phyloP scores from a whole-genome alignment of 2,888 invertebrate species.

The Cheilosia soror region DNA sequence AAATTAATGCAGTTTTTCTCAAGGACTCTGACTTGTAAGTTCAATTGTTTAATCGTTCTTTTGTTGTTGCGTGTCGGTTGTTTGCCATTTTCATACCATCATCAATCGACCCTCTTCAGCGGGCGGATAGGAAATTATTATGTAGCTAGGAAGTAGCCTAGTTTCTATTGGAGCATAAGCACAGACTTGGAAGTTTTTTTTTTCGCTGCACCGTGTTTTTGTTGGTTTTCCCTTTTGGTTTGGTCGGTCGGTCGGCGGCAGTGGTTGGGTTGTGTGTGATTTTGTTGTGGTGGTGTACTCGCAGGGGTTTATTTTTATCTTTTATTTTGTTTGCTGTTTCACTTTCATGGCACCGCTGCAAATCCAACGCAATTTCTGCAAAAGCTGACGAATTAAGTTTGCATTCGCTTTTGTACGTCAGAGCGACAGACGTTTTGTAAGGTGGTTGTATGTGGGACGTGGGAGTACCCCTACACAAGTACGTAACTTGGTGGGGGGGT shows the following conservation, averaged over 20 bases:
- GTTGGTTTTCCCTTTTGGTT: conserved; percentile 37
- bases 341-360: conserved; percentile 15
- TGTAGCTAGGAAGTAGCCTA: conserved; percentile 42
- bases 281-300: conserved; percentile 13
- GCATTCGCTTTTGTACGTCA: neutral
- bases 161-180: conserved; percentile 27
- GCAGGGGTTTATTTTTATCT: conserved; percentile 33
- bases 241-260: neutral
- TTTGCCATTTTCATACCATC: conserved; percentile 25
- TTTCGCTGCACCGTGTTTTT: conserved; percentile 34
- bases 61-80: conserved; percentile 16
- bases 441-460: neutral
- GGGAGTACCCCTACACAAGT: neutral
- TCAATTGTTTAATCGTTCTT: conserved; percentile 77
- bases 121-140: neutral
- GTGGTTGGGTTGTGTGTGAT: neutral
- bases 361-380: conserved; percentile 32
- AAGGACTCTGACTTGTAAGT: conserved; percentile 92
- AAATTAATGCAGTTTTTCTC: conserved; percentile 89
- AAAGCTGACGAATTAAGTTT: conserved; percentile 25
- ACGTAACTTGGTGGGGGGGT: neutral
- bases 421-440: conserved; percentile 27
- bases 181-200: conserved; percentile 31
- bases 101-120: conserved; percentile 5
- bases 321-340: conserved; percentile 41